Conservation (phyloP, 2,888 invertebrate species). For the Emmelina monodactyla region DNA sequence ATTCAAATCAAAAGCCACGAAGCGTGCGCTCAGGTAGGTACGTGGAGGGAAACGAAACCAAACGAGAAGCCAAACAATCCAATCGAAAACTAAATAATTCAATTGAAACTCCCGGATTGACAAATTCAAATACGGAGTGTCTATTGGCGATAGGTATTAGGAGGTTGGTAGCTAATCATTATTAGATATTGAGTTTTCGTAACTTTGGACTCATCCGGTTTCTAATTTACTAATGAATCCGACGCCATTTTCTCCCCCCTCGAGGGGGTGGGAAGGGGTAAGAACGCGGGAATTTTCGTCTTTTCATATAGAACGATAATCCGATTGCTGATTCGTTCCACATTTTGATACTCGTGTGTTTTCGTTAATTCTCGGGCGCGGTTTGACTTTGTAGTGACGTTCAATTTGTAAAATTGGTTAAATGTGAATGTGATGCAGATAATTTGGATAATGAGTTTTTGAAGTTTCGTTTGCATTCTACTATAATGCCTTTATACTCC, state of each 20-base stretch:
- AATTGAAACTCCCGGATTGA: slow-evolving; percentile 29
- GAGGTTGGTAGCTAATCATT: slow-evolving; percentile 48
- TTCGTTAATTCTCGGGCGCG: slow-evolving; percentile 35
- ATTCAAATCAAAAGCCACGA: slow-evolving; percentile 27
- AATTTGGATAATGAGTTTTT: background rate
- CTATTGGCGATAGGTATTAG: slow-evolving; percentile 33
- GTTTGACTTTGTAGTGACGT: slow-evolving; percentile 30
- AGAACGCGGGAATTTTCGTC: slow-evolving; percentile 59
- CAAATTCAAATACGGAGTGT: slow-evolving; percentile 37
- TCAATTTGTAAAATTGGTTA: slow-evolving; percentile 29
- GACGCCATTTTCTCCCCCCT: slow-evolving; percentile 43
- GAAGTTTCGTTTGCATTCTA: too few relatives aligned
- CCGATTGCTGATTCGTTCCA: slow-evolving; percentile 61
- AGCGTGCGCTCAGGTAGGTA: slow-evolving; percentile 30
- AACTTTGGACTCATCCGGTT: slow-evolving; percentile 67
- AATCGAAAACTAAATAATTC: slow-evolving; percentile 62
- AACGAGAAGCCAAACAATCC: slow-evolving; percentile 40
- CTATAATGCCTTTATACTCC: too few relatives aligned
- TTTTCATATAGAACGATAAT: slow-evolving; percentile 63
- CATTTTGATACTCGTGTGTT: slow-evolving; percentile 57
- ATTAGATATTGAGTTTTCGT: slow-evolving; percentile 67
- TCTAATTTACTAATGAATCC: slow-evolving; percentile 69
- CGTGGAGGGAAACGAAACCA: slow-evolving; percentile 40
- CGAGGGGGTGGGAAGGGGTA: slow-evolving; percentile 41
- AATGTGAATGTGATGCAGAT: background rate